Evolutionary conservation across 2,888 invertebrate species (phyloP), one percentile per base, ranked within the genome.

Genomic region (Euzophera pinguis): DNA sequence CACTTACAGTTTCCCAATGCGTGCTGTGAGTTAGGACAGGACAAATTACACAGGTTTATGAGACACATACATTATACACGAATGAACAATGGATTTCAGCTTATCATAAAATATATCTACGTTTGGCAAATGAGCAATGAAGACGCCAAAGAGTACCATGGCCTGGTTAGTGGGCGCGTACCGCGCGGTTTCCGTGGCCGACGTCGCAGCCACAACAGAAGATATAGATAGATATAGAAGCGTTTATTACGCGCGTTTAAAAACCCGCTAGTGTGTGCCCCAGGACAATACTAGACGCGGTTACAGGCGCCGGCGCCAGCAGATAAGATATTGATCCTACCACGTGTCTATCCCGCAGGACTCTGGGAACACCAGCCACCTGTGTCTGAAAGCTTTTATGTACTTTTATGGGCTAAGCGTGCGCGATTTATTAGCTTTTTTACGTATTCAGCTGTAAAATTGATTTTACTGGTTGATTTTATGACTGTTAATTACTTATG

Each of bases 241-340:
- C 14, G 3, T 38, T 12, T 14, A 3, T 13, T 8, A 38, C 16
- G 6, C 0, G 43, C 13, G 43, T 45, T 45, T 45, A 7, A 32
- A 16, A 3, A 56, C 38, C 47, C 76, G 82, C 75, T 49, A 53
- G 77, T 76, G 59, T 79, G 54, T 57, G 0, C 53, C 14, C 43
- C 73, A 74, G 68, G 78, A 78, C 60, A 59, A 59, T n/a, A 60
- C 57, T 60, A 61, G 61, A 61, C 69, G 35, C 43, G 63, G 62
- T 59, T 55, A 63, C 70, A 73, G 74, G 78, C 87, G 86, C 87
- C 81, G 84, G 84, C 85, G 87, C 84, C 84, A 75, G 57, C 60
- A 66, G 77, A 81, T 81, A 78, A 76, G 74, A 75, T 75, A 82
- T 81, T 72, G 80, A 79, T 70, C 59, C 63, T 69, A 81, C 82